Evolutionary conservation across 2,113 vertebrate species (phyloP).

Genomic region (Melospiza georgiana): DNA sequence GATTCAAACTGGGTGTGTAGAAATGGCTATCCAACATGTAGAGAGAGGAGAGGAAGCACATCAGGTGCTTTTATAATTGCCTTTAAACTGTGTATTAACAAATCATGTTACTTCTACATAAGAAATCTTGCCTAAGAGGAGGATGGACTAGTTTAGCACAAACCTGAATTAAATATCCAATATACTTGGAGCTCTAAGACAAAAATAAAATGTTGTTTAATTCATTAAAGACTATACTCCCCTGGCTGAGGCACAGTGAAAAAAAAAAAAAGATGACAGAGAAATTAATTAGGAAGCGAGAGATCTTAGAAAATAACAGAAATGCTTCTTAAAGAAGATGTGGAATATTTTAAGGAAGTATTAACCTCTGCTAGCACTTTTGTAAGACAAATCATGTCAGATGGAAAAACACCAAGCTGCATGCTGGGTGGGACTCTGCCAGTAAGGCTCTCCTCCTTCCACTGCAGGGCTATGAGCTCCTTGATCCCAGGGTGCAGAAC

Average conservation of each 20-base stretch:
- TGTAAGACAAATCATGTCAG: background rate
- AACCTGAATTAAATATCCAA: background rate
- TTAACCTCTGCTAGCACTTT: background rate
- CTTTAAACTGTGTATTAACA: background rate
- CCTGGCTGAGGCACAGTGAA: background rate
- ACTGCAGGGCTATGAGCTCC: background rate
- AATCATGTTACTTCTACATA: background rate
- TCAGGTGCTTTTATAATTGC: background rate
- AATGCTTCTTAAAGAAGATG: background rate
- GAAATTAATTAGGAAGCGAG: slow-evolving; percentile 15
- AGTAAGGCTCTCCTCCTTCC: background rate
- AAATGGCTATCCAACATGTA: background rate
- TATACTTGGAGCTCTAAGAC: background rate
- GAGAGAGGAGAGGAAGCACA: background rate
- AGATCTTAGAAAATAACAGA: background rate
- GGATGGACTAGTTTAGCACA: background rate
- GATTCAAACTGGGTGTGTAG: background rate
- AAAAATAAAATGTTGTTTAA: background rate
- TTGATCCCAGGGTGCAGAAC: background rate
- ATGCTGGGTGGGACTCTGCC: rapidly evolving
- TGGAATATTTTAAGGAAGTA: slow-evolving; percentile 6
- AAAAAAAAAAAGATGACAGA: background rate
- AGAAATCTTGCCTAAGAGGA: background rate
- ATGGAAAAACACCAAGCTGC: background rate
- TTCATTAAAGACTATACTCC: background rate